Conservation (phyloP, 2,888 invertebrate genomes). For the Temnothorax rugatulus region DNA sequence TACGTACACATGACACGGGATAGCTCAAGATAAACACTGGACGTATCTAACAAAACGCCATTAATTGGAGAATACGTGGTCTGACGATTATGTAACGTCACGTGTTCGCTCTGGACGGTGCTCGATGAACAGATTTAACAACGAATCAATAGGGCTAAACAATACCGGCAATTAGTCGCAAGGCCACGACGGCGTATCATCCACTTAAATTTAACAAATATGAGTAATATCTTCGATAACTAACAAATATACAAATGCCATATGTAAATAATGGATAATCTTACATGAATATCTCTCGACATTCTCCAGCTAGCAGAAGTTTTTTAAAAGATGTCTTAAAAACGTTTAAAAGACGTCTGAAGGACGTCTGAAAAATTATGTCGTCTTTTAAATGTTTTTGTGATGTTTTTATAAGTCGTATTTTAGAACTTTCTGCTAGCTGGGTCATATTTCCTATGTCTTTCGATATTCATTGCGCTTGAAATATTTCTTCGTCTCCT, state of each 20-base stretch:
- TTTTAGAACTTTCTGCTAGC: too few species aligned
- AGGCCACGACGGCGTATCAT: not conserved
- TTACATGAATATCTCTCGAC: not conserved
- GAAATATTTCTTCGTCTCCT: not conserved
- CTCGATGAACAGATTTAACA: conserved; percentile 45
- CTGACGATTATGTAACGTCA: conserved; percentile 48
- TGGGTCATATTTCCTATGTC: not conserved
- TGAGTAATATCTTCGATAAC: not conserved
- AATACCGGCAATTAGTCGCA: conserved; percentile 31
- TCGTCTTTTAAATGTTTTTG: too few species aligned
- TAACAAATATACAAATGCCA: not conserved
- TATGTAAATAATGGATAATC: not conserved
- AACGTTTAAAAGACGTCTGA: too few species aligned
- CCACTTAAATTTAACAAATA: not conserved
- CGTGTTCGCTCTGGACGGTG: conserved; percentile 30
- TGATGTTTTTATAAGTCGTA: too few species aligned
- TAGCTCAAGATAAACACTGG: conserved; percentile 38
- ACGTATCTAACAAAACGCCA: conserved; percentile 56
- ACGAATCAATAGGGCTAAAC: conserved; percentile 44
- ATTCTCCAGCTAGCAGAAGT: too few species aligned
- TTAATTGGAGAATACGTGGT: conserved; percentile 63
- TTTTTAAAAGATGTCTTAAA: too few species aligned
- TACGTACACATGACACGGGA: conserved; percentile 7
- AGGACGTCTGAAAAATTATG: too few species aligned
- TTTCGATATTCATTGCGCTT: not conserved